These are phyloP conservation scores for Bolinopsis microptera DNA, from an alignment of 37 sponge, comb jelly and placozoan species.

Conservation along the genomic window DNA sequence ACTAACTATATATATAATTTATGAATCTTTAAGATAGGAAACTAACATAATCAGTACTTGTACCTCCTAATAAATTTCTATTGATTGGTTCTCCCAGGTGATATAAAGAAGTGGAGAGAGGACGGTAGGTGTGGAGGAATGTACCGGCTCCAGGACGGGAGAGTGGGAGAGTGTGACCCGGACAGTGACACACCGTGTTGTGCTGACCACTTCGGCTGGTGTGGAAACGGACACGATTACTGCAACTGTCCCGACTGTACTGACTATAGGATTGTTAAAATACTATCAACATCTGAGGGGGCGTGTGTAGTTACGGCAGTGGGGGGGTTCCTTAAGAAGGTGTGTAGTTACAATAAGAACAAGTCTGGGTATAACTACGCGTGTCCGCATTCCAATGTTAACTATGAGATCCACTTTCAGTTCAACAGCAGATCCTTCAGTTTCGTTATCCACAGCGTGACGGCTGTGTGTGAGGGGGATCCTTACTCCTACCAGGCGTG, in stretches of 20 bases:
- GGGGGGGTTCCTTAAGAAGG: not conserved
- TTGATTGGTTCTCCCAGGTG: no score
- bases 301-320: not conserved
- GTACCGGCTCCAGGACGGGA: no score
- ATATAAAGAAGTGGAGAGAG: not conserved
- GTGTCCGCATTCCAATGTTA: not conserved
- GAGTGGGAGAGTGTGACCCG: not conserved
- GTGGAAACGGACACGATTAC: not conserved
- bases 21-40: no score
- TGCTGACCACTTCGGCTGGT: not conserved
- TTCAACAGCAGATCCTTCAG: not conserved
- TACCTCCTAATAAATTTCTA: no score
- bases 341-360: not conserved
- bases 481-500: not conserved
- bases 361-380: not conserved
- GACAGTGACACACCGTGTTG: constrained; percentile 29
- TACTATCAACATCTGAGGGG: not conserved
- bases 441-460: not conserved
- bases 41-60: no score
- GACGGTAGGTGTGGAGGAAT: not conserved
- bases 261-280: not conserved
- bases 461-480: not conserved
- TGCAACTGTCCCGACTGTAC: not conserved
- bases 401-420: not conserved
- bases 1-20: no score